Evolutionary conservation across 2,113 vertebrate species (phyloP).

Genomic region (Hydrochoerus hydrochaeris): DNA sequence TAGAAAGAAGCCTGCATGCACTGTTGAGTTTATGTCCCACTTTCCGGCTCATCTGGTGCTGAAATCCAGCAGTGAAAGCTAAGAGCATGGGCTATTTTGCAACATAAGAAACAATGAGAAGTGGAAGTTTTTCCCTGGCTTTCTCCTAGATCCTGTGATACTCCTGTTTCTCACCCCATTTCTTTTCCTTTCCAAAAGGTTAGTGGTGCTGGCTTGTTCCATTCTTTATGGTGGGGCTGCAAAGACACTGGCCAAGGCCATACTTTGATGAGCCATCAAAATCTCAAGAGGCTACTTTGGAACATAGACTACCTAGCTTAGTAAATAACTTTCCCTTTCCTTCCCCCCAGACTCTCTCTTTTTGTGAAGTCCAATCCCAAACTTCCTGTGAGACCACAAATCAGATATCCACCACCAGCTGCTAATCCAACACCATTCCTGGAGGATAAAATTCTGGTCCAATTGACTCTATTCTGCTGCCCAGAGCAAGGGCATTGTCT

Average conservation of each 20-base stretch:
- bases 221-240: not conserved
- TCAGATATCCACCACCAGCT: not conserved
- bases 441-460: not conserved
- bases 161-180: not conserved
- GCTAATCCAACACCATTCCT: not conserved
- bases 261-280: not conserved
- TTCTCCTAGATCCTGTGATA: not conserved
- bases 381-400: not conserved
- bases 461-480: not conserved
- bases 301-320: not conserved
- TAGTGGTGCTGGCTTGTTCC: not conserved
- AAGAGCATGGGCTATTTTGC: not conserved
- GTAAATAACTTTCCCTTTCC: not conserved
- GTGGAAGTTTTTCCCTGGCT: not conserved
- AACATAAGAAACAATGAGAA: not conserved
- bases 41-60: not conserved
- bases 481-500: not conserved
- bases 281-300: not conserved
- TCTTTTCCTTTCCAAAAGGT: not conserved
- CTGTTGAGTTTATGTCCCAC: not conserved
- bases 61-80: not conserved
- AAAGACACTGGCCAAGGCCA: not conserved
- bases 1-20: not conserved
- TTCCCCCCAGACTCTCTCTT: not conserved
- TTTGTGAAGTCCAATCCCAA: not conserved